These are phyloP conservation scores for Cephus sareptanus DNA, from an alignment of 2,888 invertebrate species.

Conservation along the genomic window DNA sequence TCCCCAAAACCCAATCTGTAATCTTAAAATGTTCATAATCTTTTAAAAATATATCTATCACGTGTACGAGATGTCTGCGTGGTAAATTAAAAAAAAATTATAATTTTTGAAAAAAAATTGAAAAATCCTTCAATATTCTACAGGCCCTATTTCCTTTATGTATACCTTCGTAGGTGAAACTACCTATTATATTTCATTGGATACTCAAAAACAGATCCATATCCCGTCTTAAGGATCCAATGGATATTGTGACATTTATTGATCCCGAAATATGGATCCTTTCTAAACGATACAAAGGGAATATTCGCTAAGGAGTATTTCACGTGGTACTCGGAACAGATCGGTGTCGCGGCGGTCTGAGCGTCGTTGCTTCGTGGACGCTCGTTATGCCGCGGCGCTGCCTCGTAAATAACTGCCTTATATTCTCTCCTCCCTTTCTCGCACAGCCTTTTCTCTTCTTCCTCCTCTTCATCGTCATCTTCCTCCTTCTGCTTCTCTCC, in stretches of 20 bases:
- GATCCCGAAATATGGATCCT: background rate
- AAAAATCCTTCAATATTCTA: background rate
- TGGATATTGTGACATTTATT: background rate
- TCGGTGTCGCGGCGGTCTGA: conserved; percentile 54
- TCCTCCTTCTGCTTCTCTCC: conserved; percentile 19
- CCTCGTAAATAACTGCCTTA: conserved; percentile 60
- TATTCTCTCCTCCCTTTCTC: conserved; percentile 38
- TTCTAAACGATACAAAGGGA: background rate
- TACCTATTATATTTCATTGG: background rate
- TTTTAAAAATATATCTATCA: background rate
- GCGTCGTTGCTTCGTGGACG: conserved; percentile 51
- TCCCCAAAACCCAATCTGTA: background rate
- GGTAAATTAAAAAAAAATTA: background rate
- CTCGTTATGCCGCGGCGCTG: conserved; percentile 58
- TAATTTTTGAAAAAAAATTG: background rate
- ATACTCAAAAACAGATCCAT: background rate
- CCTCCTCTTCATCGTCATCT: conserved; percentile 5
- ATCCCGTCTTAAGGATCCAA: background rate
- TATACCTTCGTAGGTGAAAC: background rate
- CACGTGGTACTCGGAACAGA: conserved; percentile 52
- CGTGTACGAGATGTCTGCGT: background rate
- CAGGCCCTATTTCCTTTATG: background rate
- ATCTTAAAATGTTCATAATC: background rate
- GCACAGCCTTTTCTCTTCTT: conserved; percentile 22
- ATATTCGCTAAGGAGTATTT: conserved; percentile 55